Evolutionary conservation across 64 coral and sea anemone species (phyloP).

Genomic region (Actinia equina): DNA sequence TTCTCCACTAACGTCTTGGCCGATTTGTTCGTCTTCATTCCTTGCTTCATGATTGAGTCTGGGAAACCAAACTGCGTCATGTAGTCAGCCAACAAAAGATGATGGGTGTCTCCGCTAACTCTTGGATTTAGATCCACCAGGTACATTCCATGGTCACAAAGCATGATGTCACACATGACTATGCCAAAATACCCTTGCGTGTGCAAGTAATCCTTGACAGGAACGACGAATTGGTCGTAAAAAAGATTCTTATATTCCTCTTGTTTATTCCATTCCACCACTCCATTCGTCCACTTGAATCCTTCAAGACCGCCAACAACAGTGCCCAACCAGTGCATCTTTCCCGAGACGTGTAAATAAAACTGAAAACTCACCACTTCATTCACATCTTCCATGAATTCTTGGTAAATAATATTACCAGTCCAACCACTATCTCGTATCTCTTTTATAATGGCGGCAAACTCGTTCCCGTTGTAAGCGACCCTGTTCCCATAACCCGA

Average conservation of each 20-base stretch:
- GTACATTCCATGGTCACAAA: conserved; percentile 33
- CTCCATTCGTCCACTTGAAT: conserved; percentile 5
- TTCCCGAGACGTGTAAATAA: background rate
- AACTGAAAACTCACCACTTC: background rate
- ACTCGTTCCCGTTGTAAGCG: background rate
- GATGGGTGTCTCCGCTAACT: conserved; percentile 38
- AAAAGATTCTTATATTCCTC: conserved; percentile 17
- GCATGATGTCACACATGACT: conserved; percentile 33
- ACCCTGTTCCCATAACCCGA: background rate
- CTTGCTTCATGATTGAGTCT: conserved; percentile 18
- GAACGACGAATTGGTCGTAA: conserved; percentile 40
- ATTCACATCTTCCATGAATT: background rate
- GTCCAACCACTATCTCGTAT: background rate
- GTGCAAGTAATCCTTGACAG: conserved; percentile 33
- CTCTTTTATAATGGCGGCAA: background rate
- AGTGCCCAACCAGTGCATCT: background rate
- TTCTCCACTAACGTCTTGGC: conserved; percentile 9
- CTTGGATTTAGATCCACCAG: conserved; percentile 43
- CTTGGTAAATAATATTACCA: background rate
- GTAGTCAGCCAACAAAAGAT: conserved; percentile 21
- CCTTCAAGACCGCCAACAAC: background rate
- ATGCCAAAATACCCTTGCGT: conserved; percentile 43
- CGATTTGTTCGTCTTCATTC: background rate
- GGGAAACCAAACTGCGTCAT: conserved; percentile 28
- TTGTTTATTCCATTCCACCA: conserved; percentile 34